Conservation (phyloP, 2,113 vertebrate species). For the Gnathonemus longibarbis region DNA sequence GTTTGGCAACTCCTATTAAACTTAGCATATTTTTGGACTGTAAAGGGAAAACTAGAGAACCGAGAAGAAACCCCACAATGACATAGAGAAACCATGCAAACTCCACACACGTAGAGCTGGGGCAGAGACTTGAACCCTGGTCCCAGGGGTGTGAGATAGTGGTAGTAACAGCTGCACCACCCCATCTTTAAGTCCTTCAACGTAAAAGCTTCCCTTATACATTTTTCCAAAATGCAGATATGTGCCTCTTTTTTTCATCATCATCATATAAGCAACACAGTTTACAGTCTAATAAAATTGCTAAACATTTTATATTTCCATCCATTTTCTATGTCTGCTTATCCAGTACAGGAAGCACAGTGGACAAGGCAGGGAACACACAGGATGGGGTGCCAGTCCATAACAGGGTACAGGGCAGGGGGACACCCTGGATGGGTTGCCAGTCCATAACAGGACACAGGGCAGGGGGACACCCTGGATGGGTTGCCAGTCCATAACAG, state of each 20-base stretch:
- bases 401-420: not conserved
- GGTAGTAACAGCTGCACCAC: not conserved
- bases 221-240: not conserved
- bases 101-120: not conserved
- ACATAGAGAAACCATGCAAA: not conserved
- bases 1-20: not conserved
- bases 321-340: not conserved
- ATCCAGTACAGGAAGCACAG: not conserved
- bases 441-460: no score
- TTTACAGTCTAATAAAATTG: not conserved
- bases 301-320: not conserved
- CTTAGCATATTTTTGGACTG: not conserved
- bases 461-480: no score
- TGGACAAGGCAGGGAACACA: not conserved
- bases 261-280: not conserved
- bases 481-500: no score
- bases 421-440: not conserved
- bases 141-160: not conserved
- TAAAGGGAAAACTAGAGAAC: not conserved
- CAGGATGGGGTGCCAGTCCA: not conserved
- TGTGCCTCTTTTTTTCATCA: not conserved
- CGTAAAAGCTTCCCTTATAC: not conserved
- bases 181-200: not conserved
- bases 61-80: not conserved
- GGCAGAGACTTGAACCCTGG: not conserved